Conservation (phyloP, 2,113 vertebrate genomes). For the Anser brachyrhynchus region DNA sequence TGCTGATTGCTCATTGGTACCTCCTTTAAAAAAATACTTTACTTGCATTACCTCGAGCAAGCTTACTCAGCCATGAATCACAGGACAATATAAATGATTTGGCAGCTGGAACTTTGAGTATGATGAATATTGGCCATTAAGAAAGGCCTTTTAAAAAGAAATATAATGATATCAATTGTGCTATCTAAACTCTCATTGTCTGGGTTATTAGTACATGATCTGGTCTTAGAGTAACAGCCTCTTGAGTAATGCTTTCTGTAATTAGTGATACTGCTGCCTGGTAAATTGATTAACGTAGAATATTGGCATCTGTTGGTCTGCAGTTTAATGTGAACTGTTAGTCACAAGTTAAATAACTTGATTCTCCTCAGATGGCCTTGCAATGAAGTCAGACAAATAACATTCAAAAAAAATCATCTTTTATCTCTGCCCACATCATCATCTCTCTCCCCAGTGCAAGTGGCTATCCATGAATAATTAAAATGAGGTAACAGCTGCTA, state of each 20-base stretch:
- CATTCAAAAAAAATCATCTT: background rate
- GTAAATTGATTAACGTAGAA: slow-evolving; percentile 3
- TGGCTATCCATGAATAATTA: slow-evolving; percentile 11
- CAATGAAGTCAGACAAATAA: background rate
- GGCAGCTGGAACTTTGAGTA: background rate
- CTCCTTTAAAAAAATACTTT: background rate
- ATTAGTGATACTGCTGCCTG: background rate
- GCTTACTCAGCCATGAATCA: background rate
- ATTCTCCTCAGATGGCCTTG: background rate
- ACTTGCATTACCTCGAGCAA: background rate
- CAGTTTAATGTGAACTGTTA: background rate
- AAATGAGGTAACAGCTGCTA: slow-evolving; percentile 14
- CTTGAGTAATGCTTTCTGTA: background rate
- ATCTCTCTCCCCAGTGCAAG: background rate
- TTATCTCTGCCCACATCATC: background rate
- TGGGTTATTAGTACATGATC: background rate
- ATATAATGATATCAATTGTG: background rate
- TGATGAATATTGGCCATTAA: background rate
- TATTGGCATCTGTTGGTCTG: background rate
- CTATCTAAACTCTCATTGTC: background rate
- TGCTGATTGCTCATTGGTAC: background rate
- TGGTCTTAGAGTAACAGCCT: background rate
- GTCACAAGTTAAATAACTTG: background rate
- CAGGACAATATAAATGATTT: background rate
- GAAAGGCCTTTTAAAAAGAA: background rate